A percentile compares a stretch with the other conserved stretches of the same genome.
Conservation (phyloP, 2,797 vertebrate genomes). For the Semaprochilodus insignis region DNA sequence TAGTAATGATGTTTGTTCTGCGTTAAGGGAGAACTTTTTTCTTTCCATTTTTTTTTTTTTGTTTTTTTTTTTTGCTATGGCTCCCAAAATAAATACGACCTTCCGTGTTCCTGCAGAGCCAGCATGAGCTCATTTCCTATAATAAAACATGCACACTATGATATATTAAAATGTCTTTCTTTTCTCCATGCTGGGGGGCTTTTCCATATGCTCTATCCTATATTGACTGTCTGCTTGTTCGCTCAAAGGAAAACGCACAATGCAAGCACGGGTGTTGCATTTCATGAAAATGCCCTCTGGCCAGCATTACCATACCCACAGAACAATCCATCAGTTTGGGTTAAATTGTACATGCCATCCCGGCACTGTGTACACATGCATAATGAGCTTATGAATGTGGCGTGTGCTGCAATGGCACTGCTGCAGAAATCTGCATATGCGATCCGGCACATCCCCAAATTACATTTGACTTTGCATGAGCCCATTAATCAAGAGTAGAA, state of each 20-base stretch:
- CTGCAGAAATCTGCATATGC: constrained; percentile 56
- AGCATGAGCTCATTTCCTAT: constrained; percentile 46
- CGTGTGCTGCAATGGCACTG: constrained; percentile 31
- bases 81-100: constrained; percentile 52
- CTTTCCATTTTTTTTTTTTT: constrained; percentile 13
- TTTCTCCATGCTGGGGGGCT: constrained; percentile 42
- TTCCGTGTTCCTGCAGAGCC: constrained; percentile 35
- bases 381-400: constrained; percentile 54
- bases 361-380: constrained; percentile 39
- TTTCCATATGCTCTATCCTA: constrained; percentile 32
- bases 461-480: constrained; percentile 53
- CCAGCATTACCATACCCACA: constrained; percentile 50
- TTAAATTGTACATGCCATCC: constrained; percentile 50
- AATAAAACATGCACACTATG: constrained; percentile 52
- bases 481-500: constrained; percentile 51
- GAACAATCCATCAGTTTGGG: constrained; percentile 58
- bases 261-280: constrained; percentile 29
- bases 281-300: constrained; percentile 36
- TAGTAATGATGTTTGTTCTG: constrained; percentile 52
- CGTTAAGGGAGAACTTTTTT: constrained; percentile 27
- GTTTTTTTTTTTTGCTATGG: constrained; percentile 13
- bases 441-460: constrained; percentile 50
- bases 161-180: constrained; percentile 46
- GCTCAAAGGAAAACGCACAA: constrained; percentile 20
- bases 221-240: constrained; percentile 40